Evolutionary conservation across 2,113 vertebrate species (phyloP).

Genomic region (Galemys pyrenaicus): DNA sequence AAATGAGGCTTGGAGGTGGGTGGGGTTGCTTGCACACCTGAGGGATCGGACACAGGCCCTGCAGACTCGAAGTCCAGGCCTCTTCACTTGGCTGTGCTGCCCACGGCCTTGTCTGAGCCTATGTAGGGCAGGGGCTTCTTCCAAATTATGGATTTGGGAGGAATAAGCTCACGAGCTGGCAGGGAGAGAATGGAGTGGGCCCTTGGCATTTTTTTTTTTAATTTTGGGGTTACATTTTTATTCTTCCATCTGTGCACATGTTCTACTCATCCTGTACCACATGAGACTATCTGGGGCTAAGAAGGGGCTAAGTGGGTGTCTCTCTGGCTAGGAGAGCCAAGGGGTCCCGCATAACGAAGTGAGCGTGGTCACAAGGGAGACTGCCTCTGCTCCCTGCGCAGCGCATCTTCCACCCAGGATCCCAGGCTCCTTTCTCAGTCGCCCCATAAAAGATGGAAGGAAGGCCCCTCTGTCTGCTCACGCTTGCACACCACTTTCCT

Average conservation of each 20-base stretch:
- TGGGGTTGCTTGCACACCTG: neutral
- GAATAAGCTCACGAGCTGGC: neutral
- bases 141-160: neutral
- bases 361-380: neutral
- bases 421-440: too few species aligned
- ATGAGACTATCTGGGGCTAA: neutral
- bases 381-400: neutral
- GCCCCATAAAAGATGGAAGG: too few species aligned
- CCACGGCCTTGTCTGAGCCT: neutral
- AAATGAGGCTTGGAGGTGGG: neutral
- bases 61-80: neutral
- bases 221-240: too few species aligned
- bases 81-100: neutral
- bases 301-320: too few species aligned
- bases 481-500: neutral
- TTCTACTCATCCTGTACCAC: too few species aligned
- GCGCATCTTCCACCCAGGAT: neutral
- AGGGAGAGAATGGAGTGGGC: neutral
- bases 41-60: neutral
- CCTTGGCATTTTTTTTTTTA: neutral
- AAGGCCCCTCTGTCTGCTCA: neutral
- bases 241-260: too few species aligned
- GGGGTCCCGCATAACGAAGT: neutral
- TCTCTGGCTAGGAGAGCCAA: neutral
- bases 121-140: neutral